These are phyloP conservation scores for Leptopterna dolabrata DNA, from an alignment of 2,888 invertebrate species.

Conservation along the genomic window DNA sequence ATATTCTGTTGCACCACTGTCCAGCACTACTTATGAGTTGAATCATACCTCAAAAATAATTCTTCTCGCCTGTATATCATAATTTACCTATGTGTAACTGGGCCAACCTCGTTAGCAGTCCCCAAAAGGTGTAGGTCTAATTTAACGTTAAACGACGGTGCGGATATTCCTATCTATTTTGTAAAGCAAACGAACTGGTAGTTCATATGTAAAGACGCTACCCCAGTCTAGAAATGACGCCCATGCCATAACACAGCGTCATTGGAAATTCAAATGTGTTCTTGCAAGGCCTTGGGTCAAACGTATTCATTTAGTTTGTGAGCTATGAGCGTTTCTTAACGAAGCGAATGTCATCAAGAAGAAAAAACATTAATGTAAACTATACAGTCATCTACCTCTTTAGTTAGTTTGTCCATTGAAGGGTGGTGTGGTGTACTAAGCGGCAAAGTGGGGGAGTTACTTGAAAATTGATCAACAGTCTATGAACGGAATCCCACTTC, in stretches of 20 bases:
- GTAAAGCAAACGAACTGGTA: background rate
- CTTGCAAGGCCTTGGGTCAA: slow-evolving; percentile 2
- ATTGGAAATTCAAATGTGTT: background rate
- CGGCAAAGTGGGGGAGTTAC: no score
- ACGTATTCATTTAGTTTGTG: background rate
- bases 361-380: no score
- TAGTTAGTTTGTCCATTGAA: no score
- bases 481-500: no score
- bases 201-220: background rate
- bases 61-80: background rate
- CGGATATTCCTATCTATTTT: background rate
- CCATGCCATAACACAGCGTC: background rate
- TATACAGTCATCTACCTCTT: no score
- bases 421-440: no score
- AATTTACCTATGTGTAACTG: no score
- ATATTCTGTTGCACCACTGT: no score
- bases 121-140: background rate
- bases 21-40: no score
- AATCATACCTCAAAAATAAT: no score
- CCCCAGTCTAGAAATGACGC: background rate
- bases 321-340: background rate
- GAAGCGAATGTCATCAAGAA: background rate
- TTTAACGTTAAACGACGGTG: background rate
- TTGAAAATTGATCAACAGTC: no score
- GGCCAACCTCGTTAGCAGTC: background rate